Evolutionary conservation across 2,797 vertebrate species (phyloP).

Genomic region (Podarcis lilfordi): DNA sequence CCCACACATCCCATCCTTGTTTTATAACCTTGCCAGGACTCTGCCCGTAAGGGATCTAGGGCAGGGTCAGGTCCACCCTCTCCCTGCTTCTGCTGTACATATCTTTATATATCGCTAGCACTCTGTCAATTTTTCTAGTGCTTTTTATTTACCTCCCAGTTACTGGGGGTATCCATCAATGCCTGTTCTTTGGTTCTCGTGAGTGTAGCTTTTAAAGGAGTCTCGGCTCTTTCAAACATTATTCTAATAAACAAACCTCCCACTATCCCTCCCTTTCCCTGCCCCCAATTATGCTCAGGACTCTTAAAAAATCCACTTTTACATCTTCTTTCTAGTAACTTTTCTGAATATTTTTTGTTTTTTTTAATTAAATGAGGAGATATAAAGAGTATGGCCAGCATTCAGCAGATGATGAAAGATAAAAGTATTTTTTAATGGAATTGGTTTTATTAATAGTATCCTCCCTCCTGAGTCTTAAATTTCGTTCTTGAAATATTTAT

Average conservation of each 20-base stretch:
- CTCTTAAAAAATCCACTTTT: conserved; percentile 1
- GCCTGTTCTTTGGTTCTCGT: conserved; percentile 15
- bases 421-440: conserved; percentile 1
- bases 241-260: not conserved
- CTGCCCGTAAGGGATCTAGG: not conserved
- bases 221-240: not conserved
- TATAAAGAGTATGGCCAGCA: not conserved
- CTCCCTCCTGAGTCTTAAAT: not conserved
- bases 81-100: conserved; percentile 30
- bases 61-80: not conserved
- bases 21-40: not conserved
- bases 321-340: not conserved
- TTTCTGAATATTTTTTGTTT: not conserved
- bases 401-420: not conserved
- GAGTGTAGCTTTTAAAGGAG: conserved; percentile 19
- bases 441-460: not conserved
- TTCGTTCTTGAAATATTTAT: not conserved
- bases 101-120: conserved; percentile 45
- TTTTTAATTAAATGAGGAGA: not conserved
- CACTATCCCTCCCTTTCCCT: not conserved
- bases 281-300: conserved; percentile 3
- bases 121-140: conserved; percentile 33
- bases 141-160: conserved; percentile 24
- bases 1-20: not conserved
- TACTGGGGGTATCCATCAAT: not conserved